phyloP scores from a whole-genome alignment of 2,888 invertebrate genomes.

The Chydorus sphaericus region DNA sequence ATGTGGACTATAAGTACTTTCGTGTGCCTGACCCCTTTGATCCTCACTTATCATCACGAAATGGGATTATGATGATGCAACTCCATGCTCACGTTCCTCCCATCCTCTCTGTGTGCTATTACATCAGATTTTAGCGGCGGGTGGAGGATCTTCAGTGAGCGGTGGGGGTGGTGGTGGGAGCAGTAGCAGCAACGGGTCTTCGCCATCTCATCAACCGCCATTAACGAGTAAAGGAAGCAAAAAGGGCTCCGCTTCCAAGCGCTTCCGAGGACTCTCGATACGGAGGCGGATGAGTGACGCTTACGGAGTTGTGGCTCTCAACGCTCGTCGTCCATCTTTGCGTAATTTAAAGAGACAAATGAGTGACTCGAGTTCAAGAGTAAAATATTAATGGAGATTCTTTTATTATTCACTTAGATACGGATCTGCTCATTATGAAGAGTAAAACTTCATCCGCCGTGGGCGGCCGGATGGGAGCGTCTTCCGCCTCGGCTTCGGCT shows the following conservation, averaged over 20 bases:
- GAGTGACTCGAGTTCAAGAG: neutral
- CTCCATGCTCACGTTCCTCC: no score
- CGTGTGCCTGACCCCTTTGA: no score
- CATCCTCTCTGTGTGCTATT: no score
- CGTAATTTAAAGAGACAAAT: slow-evolving; percentile 27
- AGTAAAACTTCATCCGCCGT: slow-evolving; percentile 55
- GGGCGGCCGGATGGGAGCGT: no score
- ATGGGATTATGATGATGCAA: no score
- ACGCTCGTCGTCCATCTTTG: slow-evolving; percentile 71
- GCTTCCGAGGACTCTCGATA: slow-evolving; percentile 42
- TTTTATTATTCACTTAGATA: slow-evolving; percentile 25
- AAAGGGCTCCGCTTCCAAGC: neutral
- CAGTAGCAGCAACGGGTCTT: no score
- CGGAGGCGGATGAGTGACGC: slow-evolving; percentile 70
- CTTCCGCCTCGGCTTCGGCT: neutral
- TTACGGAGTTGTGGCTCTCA: slow-evolving; percentile 76
- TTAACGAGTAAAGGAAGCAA: neutral
- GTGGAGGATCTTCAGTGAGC: no score
- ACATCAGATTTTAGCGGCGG: no score
- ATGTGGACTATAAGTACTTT: no score
- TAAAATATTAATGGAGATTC: neutral
- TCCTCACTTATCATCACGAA: no score
- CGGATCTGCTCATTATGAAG: slow-evolving; percentile 75
- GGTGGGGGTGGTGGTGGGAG: no score
- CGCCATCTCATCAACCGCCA: no score